Base-by-base conservation (phyloP, 2,888 invertebrate species). In the Drosophila heteroneura region DNA sequence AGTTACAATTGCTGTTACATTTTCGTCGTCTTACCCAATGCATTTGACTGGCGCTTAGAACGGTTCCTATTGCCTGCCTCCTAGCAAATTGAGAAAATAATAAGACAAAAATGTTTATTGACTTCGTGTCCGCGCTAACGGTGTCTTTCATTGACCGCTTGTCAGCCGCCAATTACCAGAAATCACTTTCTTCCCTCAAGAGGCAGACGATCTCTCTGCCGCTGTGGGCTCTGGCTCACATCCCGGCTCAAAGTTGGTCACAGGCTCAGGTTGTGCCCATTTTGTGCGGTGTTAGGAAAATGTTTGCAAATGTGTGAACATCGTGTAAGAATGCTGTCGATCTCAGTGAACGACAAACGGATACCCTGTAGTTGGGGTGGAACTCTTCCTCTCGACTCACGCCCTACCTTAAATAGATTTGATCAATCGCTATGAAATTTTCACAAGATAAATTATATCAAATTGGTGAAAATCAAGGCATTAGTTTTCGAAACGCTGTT, bases 121-220 rank as follows among this genome's bases (percentile, higher is more conserved):
- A 62, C 37, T 70, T 87, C 82, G 79, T 84, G 79, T 53, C 59
- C 58, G 28, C 16, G 67, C 73, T 74, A 64, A 58, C 70, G 83
- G 77, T 67, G 76, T 90, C 85, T 85, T 90, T 85, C 90, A 80
- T 90, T 89, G 72, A 32, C 70, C 83, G 61, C 51, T 49, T 68
- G 69, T 67, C 66, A 57, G 53, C 54, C 41, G 54, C 65, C 70
- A 81, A 89, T 84, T 84, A 81, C 65, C 59, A 64, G 64, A 72
- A 83, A 85, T 85, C 85, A 85, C 85, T 85, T 85, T 85, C 90
- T 81, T 73, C 66, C 72, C 59, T 63, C 58, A 35, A 57, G 33
- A 41, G 58, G 79, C 68, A 82, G 82, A 82, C 64, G 82, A 71
- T 74, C 62, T 58, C 62, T 47, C 59, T 28, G 51, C 59, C 49